Evolutionary conservation across 2,888 invertebrate genomes (phyloP).

Genomic region (Ochropleura plecta): DNA sequence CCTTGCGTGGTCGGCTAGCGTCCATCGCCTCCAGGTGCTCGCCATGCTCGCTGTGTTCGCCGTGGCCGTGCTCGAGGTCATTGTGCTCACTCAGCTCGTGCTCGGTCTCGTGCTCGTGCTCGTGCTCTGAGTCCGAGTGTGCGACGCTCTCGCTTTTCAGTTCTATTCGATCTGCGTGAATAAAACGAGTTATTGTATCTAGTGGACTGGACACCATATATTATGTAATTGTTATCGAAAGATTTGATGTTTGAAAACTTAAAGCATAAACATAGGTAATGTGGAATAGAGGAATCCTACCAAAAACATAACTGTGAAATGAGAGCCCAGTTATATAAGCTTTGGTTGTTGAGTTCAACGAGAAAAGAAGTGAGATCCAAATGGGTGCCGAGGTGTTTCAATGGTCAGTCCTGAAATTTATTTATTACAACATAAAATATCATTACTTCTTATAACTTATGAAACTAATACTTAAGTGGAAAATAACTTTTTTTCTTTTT

Average conservation of each 20-base stretch:
- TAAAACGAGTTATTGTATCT: not conserved
- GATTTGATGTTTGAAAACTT: no score
- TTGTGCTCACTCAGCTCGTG: slow-evolving; percentile 77
- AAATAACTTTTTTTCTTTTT: no score
- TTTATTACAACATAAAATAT: no score
- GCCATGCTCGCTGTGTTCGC: slow-evolving; percentile 71
- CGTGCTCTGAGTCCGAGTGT: slow-evolving; percentile 83
- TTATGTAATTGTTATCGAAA: not conserved
- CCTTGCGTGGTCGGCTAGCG: slow-evolving; percentile 85
- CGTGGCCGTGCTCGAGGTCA: slow-evolving; percentile 74
- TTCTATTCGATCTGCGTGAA: slow-evolving; percentile 78
- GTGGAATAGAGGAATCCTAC: no score
- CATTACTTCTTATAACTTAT: no score
- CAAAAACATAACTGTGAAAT: no score
- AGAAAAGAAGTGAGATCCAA: no score
- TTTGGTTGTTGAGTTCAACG: no score
- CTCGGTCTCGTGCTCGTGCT: slow-evolving; percentile 70
- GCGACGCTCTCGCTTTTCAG: slow-evolving; percentile 81
- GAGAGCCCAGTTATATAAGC: no score
- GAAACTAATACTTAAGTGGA: no score
- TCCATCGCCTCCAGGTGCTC: slow-evolving; percentile 80
- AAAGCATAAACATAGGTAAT: not conserved
- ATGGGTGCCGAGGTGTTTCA: no score
- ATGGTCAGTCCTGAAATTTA: no score
- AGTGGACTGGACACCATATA: not conserved